phyloP scores from a whole-genome alignment of 2,113 vertebrate species.

The Collichthys lucidus region DNA sequence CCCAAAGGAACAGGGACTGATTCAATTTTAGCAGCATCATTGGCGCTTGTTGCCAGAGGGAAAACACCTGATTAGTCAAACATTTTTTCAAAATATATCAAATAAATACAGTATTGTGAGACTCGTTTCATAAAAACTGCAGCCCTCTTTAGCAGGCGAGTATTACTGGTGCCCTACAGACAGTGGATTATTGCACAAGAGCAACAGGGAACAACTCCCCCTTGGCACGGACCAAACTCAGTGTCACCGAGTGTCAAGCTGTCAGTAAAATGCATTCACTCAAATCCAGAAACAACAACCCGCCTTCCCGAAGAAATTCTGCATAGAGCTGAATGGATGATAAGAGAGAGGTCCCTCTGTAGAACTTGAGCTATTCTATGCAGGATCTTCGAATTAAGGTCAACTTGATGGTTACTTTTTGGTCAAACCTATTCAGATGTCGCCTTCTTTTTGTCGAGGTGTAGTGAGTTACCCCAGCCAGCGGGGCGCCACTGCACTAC shows the following conservation, averaged over 20 bases:
- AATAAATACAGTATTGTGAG: constrained; percentile 32
- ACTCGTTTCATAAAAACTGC: constrained; percentile 44
- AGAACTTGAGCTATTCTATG: constrained; percentile 11
- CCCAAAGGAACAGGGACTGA: constrained; percentile 43
- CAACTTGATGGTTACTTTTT: constrained; percentile 25
- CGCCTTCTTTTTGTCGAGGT: not conserved
- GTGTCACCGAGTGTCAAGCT: not conserved
- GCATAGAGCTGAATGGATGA: constrained; percentile 51
- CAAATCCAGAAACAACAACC: constrained; percentile 13
- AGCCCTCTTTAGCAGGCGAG: constrained; percentile 60
- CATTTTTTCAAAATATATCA: constrained; percentile 50
- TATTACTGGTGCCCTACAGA: constrained; percentile 17
- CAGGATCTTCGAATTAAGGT: constrained; percentile 42
- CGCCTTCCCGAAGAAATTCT: constrained; percentile 55
- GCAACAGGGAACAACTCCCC: constrained; percentile 49
- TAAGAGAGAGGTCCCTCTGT: not conserved
- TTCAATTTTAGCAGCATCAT: constrained; percentile 73
- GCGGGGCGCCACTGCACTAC: constrained; percentile 82
- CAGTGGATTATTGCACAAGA: constrained; percentile 70
- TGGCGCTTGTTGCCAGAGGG: constrained; percentile 45
- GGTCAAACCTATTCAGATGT: constrained; percentile 25
- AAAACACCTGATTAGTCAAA: constrained; percentile 58
- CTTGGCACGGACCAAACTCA: constrained; percentile 54
- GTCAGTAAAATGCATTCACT: not conserved
- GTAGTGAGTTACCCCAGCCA: constrained; percentile 85